Evolutionary conservation across 1,140 invertebrate genomes (phyloP).

Genomic region (Diorhabda sublineata): DNA sequence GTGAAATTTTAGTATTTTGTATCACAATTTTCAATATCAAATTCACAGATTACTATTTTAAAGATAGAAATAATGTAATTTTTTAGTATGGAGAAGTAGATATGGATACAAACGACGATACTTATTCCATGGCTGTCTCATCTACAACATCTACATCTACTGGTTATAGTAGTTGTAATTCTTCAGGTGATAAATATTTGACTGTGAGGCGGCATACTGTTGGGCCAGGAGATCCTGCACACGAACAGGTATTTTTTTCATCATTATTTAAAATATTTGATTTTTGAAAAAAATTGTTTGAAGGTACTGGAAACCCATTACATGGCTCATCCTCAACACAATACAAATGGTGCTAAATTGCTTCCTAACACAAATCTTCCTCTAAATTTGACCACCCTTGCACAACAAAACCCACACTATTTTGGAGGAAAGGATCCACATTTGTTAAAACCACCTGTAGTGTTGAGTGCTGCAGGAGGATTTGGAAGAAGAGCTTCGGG

Average conservation of each 20-base stretch:
- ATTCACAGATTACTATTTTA: too few relatives aligned
- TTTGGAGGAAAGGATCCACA: conserved; percentile 91
- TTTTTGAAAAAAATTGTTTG: conserved; percentile 12
- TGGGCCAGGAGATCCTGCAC: conserved; percentile 81
- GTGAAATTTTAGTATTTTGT: too few relatives aligned
- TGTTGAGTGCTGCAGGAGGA: conserved; percentile 76
- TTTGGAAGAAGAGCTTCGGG: conserved; percentile 85
- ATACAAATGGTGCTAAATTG: conserved; percentile 40
- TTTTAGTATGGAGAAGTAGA: conserved; percentile 62
- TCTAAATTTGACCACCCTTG: conserved; percentile 68
- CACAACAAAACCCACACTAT: conserved; percentile 74
- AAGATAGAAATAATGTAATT: neutral
- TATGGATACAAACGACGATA: conserved; percentile 55
- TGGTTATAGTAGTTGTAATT: conserved; percentile 35
- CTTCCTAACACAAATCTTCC: conserved; percentile 65
- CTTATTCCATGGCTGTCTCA: conserved; percentile 37
- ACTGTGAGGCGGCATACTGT: conserved; percentile 80
- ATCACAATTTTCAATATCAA: too few relatives aligned
- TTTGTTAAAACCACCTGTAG: conserved; percentile 84
- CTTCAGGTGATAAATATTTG: conserved; percentile 45
- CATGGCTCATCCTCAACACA: conserved; percentile 40
- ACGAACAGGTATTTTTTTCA: conserved; percentile 57
- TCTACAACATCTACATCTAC: conserved; percentile 34
- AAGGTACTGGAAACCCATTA: conserved; percentile 51
- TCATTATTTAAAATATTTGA: too few relatives aligned